These are phyloP conservation scores for Diarsia brunnea DNA, from an alignment of 2,888 invertebrate genomes.

Conservation along the genomic window DNA sequence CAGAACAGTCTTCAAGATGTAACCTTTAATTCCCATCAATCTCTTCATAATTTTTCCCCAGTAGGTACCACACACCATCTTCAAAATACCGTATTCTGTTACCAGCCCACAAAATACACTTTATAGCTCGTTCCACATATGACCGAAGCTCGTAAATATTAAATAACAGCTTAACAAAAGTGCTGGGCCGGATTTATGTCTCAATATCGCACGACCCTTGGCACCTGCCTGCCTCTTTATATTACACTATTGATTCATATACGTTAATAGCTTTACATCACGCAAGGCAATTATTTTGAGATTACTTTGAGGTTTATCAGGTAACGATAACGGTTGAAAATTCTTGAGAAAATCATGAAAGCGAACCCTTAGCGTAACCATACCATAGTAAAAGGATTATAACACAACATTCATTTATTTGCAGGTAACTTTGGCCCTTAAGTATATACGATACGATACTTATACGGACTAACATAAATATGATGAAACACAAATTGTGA, in stretches of 20 bases:
- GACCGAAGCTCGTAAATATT: slow-evolving; percentile 78
- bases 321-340: background rate
- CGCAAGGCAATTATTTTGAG: slow-evolving; percentile 66
- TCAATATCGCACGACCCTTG: slow-evolving; percentile 82
- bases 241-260: slow-evolving; percentile 76
- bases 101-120: slow-evolving; percentile 17
- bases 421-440: too few relatives aligned
- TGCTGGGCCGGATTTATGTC: slow-evolving; percentile 82
- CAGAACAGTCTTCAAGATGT: background rate
- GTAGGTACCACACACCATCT: background rate
- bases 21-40: background rate
- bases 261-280: slow-evolving; percentile 77
- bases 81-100: background rate
- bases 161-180: slow-evolving; percentile 80
- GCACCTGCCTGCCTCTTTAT: slow-evolving; percentile 70
- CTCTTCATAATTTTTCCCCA: background rate
- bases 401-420: too few relatives aligned
- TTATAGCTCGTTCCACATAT: slow-evolving; percentile 52
- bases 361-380: background rate
- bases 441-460: too few relatives aligned
- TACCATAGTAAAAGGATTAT: background rate
- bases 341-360: background rate
- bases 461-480: too few relatives aligned
- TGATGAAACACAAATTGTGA: too few relatives aligned
- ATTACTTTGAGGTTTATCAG: slow-evolving; percentile 21